These are phyloP conservation scores for Allacma fusca DNA, from an alignment of 2,888 invertebrate genomes.

Conservation along the genomic window DNA sequence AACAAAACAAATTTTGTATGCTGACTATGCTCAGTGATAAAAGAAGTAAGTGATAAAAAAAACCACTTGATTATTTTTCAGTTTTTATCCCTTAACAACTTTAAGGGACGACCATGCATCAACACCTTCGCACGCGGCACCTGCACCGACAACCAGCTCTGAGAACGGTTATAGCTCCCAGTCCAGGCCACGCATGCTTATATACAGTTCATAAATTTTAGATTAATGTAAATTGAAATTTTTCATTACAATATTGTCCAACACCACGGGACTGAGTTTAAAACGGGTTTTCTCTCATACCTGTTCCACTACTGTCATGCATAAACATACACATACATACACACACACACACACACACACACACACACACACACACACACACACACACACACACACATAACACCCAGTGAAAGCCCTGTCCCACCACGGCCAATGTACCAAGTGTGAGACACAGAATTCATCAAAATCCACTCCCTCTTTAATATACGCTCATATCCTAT, in stretches of 20 bases:
- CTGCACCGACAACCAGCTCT: neutral
- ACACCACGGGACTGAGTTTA: neutral
- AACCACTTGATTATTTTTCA: neutral
- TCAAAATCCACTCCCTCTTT: neutral
- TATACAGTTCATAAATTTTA: neutral
- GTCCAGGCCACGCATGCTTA: too few relatives aligned
- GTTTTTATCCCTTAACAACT: neutral
- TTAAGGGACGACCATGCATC: neutral
- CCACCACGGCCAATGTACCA: too few relatives aligned
- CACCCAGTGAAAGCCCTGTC: too few relatives aligned
- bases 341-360: too few relatives aligned
- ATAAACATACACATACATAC: too few relatives aligned
- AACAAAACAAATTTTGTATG: too few relatives aligned
- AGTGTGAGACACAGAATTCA: too few relatives aligned
- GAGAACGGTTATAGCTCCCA: neutral
- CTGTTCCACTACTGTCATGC: too few relatives aligned
- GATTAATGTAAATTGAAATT: conserved; percentile 22
- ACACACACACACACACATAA: too few relatives aligned
- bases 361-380: too few relatives aligned
- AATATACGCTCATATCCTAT: neutral
- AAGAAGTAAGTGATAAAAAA: too few relatives aligned
- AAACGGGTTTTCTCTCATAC: neutral
- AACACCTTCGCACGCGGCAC: conserved; percentile 14
- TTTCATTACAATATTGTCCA: conserved; percentile 4
- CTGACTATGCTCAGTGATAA: too few relatives aligned